Percentiles rank a stretch among this genome's conserved stretches.
phyloP scores from a whole-genome alignment of 2,888 invertebrate genomes.

The Aquatica leii region DNA sequence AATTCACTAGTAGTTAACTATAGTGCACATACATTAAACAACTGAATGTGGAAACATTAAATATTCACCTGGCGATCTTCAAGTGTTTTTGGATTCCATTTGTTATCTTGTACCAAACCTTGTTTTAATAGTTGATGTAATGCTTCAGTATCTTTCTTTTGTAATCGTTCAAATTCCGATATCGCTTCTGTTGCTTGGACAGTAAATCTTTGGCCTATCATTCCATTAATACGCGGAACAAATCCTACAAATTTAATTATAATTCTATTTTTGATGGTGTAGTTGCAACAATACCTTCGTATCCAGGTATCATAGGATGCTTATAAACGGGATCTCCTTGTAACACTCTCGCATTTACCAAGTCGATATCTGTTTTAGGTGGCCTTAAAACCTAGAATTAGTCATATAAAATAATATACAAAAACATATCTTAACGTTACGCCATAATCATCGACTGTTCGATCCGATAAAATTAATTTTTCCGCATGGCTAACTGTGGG shows the following conservation, averaged over 20 bases:
- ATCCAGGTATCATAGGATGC: constrained; percentile 78
- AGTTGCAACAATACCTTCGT: constrained; percentile 71
- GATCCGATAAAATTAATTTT: constrained; percentile 72
- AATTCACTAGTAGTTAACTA: constrained; percentile 75
- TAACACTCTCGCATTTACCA: constrained; percentile 70
- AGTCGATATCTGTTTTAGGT: constrained; percentile 70
- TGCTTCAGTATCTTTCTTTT: constrained; percentile 67
- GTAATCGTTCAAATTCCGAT: constrained; percentile 73
- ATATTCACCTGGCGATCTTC: constrained; percentile 69
- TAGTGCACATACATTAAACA: constrained; percentile 16
- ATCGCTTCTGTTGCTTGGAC: constrained; percentile 77
- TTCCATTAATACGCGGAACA: constrained; percentile 71
- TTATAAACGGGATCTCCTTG: constrained; percentile 75
- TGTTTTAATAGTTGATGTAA: constrained; percentile 67
- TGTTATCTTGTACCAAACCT: constrained; percentile 69
- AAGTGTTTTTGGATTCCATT: constrained; percentile 68
- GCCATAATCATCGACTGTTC: constrained; percentile 70
- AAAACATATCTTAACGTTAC: constrained; percentile 59
- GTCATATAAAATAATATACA: too few species aligned
- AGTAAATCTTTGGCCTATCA: constrained; percentile 75
- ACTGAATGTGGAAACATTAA: neutral
- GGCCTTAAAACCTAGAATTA: constrained; percentile 67
- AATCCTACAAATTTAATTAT: constrained; percentile 62
- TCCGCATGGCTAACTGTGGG: constrained; percentile 78
- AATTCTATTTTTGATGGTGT: neutral